phyloP scores from a whole-genome alignment of 1,140 invertebrate genomes.

The Saccostrea echinata region DNA sequence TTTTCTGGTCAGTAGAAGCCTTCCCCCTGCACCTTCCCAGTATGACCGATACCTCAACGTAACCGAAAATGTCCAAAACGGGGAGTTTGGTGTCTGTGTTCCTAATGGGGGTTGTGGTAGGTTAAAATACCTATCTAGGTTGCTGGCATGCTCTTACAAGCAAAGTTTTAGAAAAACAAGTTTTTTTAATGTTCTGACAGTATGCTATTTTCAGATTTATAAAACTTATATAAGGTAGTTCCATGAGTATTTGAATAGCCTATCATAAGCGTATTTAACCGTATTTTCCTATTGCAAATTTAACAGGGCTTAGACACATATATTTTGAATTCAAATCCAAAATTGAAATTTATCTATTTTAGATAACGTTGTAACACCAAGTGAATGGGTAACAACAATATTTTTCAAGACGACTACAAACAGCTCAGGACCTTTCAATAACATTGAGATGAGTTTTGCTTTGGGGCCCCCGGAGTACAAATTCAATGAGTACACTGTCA shows the following conservation, averaged over 20 bases:
- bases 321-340: too few species aligned
- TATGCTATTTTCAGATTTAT: too few species aligned
- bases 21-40: background rate
- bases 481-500: background rate
- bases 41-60: background rate
- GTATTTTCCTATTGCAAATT: too few species aligned
- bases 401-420: background rate
- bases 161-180: too few species aligned
- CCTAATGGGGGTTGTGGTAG: background rate
- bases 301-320: too few species aligned
- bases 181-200: too few species aligned
- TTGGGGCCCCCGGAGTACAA: background rate
- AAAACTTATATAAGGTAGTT: too few species aligned
- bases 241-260: too few species aligned
- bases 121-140: too few species aligned
- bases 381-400: background rate
- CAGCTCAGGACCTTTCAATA: background rate
- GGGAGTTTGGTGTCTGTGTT: background rate
- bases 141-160: too few species aligned
- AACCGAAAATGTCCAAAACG: background rate
- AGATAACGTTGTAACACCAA: background rate
- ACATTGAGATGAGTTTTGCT: background rate
- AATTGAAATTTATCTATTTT: too few species aligned
- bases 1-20: background rate
- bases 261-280: too few species aligned